Evolutionary conservation across 1,140 invertebrate species (phyloP).

Genomic region (Araneus ventricosus): DNA sequence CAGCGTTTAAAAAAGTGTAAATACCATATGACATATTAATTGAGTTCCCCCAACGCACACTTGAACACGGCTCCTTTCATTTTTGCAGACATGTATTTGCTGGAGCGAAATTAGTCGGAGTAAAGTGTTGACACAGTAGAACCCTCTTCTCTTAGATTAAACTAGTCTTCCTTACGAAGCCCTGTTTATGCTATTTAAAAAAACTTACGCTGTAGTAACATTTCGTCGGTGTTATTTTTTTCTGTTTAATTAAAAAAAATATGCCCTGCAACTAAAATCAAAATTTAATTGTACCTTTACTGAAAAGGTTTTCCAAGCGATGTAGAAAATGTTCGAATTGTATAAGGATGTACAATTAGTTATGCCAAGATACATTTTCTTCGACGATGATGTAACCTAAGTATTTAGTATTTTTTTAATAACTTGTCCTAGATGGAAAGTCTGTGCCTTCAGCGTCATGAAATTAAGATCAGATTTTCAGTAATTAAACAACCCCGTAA

Average conservation of each 20-base stretch:
- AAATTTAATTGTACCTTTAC: conserved; percentile 20
- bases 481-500: neutral
- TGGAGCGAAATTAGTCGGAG: conserved; percentile 52
- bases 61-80: conserved; percentile 60
- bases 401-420: neutral
- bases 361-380: neutral
- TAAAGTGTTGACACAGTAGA: conserved; percentile 66
- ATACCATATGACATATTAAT: conserved; percentile 74
- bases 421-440: neutral
- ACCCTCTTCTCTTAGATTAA: conserved; percentile 49
- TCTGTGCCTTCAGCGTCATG: neutral
- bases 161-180: neutral
- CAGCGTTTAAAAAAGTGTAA: conserved; percentile 67
- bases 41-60: conserved; percentile 50
- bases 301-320: neutral
- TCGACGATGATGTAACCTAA: neutral
- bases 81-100: conserved; percentile 53
- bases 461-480: neutral
- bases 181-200: conserved; percentile 33
- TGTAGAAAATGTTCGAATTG: neutral
- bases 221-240: neutral
- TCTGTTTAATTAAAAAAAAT: conserved; percentile 17
- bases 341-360: neutral
- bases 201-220: neutral
- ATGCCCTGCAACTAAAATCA: conserved; percentile 12